A percentile compares a stretch with the other conserved stretches of the same genome.
Evolutionary conservation across 2,113 vertebrate genomes (phyloP).

Genomic region (Motacilla alba): DNA sequence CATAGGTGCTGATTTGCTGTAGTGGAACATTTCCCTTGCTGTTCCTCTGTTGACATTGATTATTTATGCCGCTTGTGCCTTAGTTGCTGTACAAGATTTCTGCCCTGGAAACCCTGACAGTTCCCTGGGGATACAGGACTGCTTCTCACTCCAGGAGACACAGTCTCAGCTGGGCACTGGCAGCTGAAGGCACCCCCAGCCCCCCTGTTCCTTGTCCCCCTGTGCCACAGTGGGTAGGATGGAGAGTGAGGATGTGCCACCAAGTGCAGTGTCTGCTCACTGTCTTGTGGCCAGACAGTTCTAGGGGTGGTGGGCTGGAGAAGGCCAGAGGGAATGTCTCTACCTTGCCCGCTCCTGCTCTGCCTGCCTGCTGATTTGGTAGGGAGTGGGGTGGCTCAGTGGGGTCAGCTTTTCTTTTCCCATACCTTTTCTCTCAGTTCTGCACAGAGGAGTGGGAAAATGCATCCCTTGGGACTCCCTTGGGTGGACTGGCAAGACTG

Average conservation of each 20-base stretch:
- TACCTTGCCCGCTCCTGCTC: background rate
- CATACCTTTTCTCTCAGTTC: background rate
- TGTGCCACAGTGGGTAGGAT: accelerated
- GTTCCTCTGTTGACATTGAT: background rate
- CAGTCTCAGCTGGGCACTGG: background rate
- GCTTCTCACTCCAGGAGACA: background rate
- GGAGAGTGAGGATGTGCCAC: background rate
- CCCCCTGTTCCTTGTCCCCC: background rate
- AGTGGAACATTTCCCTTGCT: background rate
- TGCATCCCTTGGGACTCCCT: background rate
- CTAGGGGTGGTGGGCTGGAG: background rate
- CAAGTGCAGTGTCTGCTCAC: accelerated
- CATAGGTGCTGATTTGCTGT: background rate
- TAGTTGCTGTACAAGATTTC: background rate
- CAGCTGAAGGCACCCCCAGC: background rate
- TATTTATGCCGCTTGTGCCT: background rate
- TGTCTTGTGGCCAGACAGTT: background rate
- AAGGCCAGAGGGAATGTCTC: background rate
- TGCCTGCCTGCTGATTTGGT: background rate
- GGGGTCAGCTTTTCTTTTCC: background rate
- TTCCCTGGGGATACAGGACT: background rate
- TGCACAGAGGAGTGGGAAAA: background rate
- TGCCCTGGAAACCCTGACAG: background rate
- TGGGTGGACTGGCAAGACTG: background rate
- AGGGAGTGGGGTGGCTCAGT: background rate